Base-by-base conservation (phyloP, 2,113 vertebrate genomes). In the Xiphophorus hellerii region DNA sequence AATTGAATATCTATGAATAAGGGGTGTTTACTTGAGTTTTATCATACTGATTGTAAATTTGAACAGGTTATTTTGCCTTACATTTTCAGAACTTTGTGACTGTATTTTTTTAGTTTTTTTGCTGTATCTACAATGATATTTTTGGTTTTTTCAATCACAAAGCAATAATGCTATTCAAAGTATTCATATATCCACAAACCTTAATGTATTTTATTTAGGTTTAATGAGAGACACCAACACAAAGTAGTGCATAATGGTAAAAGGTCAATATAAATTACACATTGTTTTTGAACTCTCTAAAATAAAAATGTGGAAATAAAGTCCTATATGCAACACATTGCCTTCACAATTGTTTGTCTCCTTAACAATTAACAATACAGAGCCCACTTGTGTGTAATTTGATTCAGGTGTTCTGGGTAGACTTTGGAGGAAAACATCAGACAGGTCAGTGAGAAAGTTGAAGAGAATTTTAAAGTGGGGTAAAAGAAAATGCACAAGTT, bases 1-100 rank as follows among this genome's bases (percentile, higher is more conserved):
- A 74, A 72, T 66, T 3, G 9, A 44, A 48, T 79, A 62, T 81
- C 68, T 88, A 81, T 11, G 51, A n/a, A 82, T 70, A 61, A 69
- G 74, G 61, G 25, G 68, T 68, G 60, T 44, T 39, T 51, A 30
- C 33, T 62, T 37, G 37, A 60, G 37, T 83, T 62, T 51, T 83
- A 14, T 73, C 73, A 71, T 66, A 77, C 79, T 33, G 9, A n/a
- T n/a, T 13, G 27, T 67, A n/a, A 42, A 42, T 65, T 3, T 79
- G 1, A 65, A 61, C 66, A 30, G 62, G 1, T n/a, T 58, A n/a
- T n/a, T 58, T 58, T 58, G 20, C 5, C 25, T 25, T 58, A 8
- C 7, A 7, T 64, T 62, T 71, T 70, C n/a, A 11, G 31, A 79
- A 76, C 17, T 66, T 44, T 73, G 5, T 2, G 58, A 51, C 14